A percentile compares a stretch with the other conserved stretches of the same genome.
These are phyloP conservation scores for Laterallus jamaicensis DNA, from an alignment of 2,113 vertebrate species.

Conservation along the genomic window DNA sequence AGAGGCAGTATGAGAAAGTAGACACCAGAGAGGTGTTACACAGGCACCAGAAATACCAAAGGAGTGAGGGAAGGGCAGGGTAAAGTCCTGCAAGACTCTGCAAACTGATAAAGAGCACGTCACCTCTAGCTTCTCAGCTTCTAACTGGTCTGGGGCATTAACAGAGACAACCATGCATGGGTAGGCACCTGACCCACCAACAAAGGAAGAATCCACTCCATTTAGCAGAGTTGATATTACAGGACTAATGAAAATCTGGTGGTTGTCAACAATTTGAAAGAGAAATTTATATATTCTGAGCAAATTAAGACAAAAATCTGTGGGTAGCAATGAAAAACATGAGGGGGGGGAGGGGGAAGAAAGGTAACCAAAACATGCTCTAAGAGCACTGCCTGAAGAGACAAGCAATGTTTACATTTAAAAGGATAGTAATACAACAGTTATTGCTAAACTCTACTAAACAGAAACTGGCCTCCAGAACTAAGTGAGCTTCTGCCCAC, in stretches of 20 bases:
- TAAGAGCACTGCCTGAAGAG: neutral
- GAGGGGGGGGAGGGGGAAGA: rapidly evolving
- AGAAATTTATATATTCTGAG: neutral
- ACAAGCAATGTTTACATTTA: neutral
- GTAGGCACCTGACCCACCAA: neutral
- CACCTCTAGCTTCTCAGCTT: neutral
- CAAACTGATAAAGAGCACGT: neutral
- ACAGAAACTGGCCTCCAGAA: neutral
- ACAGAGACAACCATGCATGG: neutral
- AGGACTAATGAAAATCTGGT: neutral
- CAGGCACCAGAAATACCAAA: neutral
- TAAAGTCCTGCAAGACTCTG: neutral
- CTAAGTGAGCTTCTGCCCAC: neutral
- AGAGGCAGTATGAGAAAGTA: neutral
- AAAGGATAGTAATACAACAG: neutral
- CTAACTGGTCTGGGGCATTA: neutral
- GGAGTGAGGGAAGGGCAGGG: neutral
- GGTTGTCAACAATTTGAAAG: neutral
- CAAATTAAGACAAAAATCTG: neutral
- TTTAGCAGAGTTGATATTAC: neutral
- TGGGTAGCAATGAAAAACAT: neutral
- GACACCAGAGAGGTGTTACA: neutral
- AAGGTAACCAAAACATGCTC: neutral
- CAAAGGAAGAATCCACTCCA: neutral
- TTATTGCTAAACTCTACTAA: neutral